These are phyloP conservation scores for Cephalopachus bancanus DNA, from an alignment of 2,797 vertebrate genomes.

Conservation along the genomic window DNA sequence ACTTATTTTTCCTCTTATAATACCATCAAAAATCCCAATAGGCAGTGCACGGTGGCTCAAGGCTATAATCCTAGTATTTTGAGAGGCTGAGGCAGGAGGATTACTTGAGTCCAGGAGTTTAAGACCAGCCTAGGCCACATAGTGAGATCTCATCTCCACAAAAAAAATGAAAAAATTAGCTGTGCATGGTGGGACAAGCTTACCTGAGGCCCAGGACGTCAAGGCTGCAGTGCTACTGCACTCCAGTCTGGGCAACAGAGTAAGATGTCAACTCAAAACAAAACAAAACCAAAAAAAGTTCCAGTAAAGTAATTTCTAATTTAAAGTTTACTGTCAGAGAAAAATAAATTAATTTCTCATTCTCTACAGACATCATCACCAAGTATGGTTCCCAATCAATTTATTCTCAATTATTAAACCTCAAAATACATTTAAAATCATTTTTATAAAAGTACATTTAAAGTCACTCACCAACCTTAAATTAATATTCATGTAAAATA, in stretches of 20 bases:
- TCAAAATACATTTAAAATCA: conserved; percentile 84
- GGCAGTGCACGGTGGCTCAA: too few relatives aligned
- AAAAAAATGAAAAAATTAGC: too few relatives aligned
- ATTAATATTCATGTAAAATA: conserved; percentile 85
- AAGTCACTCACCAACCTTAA: conserved; percentile 81
- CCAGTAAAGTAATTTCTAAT: conserved; percentile 81
- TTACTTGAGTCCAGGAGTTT: too few relatives aligned
- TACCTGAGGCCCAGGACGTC: too few relatives aligned
- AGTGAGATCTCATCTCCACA: too few relatives aligned
- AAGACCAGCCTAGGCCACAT: too few relatives aligned
- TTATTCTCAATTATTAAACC: conserved; percentile 85
- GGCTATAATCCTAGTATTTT: too few relatives aligned
- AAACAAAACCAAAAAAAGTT: background rate
- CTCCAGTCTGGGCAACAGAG: too few relatives aligned
- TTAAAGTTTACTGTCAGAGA: conserved; percentile 75
- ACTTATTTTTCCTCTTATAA: conserved; percentile 29
- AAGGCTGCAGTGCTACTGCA: too few relatives aligned
- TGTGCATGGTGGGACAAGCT: too few relatives aligned
- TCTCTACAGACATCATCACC: conserved; percentile 81
- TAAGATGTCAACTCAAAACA: too few relatives aligned
- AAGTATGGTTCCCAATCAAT: conserved; percentile 85
- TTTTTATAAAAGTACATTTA: conserved; percentile 84
- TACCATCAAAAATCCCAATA: conserved; percentile 46
- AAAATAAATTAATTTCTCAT: conserved; percentile 66
- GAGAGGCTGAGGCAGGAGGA: too few relatives aligned